Evolutionary conservation across 2,888 invertebrate species (phyloP).

Genomic region (Hirtodrosophila alboralis): DNA sequence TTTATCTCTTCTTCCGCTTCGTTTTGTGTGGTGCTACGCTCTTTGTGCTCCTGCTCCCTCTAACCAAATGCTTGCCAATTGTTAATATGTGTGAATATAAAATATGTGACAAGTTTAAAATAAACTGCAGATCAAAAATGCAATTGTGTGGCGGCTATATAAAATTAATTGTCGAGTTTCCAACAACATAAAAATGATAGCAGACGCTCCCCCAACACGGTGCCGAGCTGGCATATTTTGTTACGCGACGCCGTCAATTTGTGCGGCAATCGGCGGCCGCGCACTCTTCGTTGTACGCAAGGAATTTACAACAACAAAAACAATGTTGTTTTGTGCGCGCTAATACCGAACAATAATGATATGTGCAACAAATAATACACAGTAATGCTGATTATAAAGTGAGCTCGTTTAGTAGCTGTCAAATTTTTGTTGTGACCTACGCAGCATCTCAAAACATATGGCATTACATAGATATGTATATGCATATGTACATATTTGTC

Average conservation of each 20-base stretch:
- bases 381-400: constrained; percentile 14
- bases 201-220: constrained; percentile 72
- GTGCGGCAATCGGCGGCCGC: constrained; percentile 65
- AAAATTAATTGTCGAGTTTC: constrained; percentile 38
- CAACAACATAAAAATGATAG: constrained; percentile 69
- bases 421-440: constrained; percentile 18
- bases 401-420: constrained; percentile 8
- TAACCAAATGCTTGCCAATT: constrained; percentile 32
- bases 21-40: constrained; percentile 66
- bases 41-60: constrained; percentile 64
- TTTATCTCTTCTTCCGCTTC: constrained; percentile 79
- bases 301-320: constrained; percentile 76
- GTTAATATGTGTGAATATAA: constrained; percentile 44
- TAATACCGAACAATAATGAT: constrained; percentile 27
- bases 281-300: constrained; percentile 54
- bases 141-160: constrained; percentile 8
- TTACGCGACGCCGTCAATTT: constrained; percentile 68
- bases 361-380: constrained; percentile 26
- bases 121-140: constrained; percentile 13
- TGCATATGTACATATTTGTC: neutral
- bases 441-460: constrained; percentile 61
- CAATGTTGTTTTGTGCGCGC: constrained; percentile 47
- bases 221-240: constrained; percentile 79
- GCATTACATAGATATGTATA: constrained; percentile 23
- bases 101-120: constrained; percentile 11